phyloP scores from a whole-genome alignment of 2,113 vertebrate species.

The Willisornis vidua region DNA sequence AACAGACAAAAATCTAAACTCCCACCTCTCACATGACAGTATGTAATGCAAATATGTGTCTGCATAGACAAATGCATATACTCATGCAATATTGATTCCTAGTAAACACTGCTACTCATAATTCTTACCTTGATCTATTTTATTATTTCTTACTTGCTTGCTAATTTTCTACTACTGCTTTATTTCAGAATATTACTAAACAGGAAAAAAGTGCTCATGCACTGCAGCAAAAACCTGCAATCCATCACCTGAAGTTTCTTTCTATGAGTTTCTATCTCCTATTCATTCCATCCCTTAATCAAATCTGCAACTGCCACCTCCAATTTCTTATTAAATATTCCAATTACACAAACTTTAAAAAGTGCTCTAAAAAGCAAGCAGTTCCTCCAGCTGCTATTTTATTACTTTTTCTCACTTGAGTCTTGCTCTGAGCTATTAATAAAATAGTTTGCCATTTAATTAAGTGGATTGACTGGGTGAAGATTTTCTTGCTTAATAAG shows the following conservation, averaged over 20 bases:
- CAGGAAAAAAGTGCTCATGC: neutral
- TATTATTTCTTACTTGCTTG: neutral
- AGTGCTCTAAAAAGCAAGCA: neutral
- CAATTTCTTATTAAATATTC: conserved; percentile 28
- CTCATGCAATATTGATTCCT: neutral
- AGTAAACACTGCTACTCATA: neutral
- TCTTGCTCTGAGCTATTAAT: neutral
- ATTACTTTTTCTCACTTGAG: conserved; percentile 5
- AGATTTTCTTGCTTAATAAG: neutral
- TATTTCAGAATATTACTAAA: neutral
- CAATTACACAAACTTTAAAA: neutral
- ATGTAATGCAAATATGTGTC: neutral
- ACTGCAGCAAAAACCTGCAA: neutral
- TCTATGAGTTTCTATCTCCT: neutral
- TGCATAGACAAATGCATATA: neutral
- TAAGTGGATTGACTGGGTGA: neutral
- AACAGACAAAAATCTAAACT: too few species aligned
- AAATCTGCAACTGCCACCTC: conserved; percentile 10
- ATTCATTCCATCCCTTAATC: neutral
- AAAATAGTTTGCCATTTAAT: conserved; percentile 23
- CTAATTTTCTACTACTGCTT: neutral
- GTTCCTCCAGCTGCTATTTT: neutral
- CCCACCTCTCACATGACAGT: too few species aligned
- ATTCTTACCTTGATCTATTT: neutral
- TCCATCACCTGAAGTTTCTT: neutral